Evolutionary conservation across 2,888 invertebrate genomes (phyloP).

Genomic region (Galerucella nymphaeae): DNA sequence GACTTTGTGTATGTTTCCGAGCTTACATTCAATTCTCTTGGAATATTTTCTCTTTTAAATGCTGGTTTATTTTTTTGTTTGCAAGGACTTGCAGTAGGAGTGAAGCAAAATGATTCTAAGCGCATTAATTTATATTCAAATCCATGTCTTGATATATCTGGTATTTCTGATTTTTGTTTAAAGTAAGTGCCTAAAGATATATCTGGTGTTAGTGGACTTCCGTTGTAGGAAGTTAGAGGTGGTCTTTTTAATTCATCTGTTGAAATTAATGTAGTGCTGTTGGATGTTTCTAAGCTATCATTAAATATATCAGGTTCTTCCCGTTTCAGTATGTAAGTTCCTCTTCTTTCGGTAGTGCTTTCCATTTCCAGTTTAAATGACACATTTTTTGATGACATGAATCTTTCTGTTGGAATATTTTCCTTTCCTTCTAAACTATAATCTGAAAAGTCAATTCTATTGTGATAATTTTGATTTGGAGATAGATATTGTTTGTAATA

Average conservation of each 20-base stretch:
- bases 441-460: not conserved
- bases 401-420: slow-evolving; percentile 4
- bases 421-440: slow-evolving; percentile 3
- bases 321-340: slow-evolving; percentile 30
- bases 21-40: slow-evolving; percentile 59
- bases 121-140: slow-evolving; percentile 41
- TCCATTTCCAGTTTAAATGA: slow-evolving; percentile 26
- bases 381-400: slow-evolving; percentile 21
- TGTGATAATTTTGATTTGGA: not conserved
- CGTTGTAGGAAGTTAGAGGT: slow-evolving; percentile 20
- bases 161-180: slow-evolving; percentile 21
- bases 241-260: slow-evolving; percentile 7
- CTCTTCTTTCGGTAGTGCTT: slow-evolving; percentile 27
- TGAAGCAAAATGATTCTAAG: slow-evolving; percentile 45
- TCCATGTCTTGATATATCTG: slow-evolving; percentile 20
- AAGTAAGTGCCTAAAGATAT: slow-evolving; percentile 16
- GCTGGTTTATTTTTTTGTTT: slow-evolving; percentile 18
- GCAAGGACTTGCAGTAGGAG: slow-evolving; percentile 41
- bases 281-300: slow-evolving; percentile 30
- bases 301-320: slow-evolving; percentile 28
- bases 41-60: slow-evolving; percentile 18
- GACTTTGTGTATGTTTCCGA: slow-evolving; percentile 68
- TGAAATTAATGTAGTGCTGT: slow-evolving; percentile 8
- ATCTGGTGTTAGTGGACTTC: slow-evolving; percentile 6
- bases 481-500: not conserved